Evolutionary conservation across 1,140 invertebrate species (phyloP).

Genomic region (Bombus ignitus): DNA sequence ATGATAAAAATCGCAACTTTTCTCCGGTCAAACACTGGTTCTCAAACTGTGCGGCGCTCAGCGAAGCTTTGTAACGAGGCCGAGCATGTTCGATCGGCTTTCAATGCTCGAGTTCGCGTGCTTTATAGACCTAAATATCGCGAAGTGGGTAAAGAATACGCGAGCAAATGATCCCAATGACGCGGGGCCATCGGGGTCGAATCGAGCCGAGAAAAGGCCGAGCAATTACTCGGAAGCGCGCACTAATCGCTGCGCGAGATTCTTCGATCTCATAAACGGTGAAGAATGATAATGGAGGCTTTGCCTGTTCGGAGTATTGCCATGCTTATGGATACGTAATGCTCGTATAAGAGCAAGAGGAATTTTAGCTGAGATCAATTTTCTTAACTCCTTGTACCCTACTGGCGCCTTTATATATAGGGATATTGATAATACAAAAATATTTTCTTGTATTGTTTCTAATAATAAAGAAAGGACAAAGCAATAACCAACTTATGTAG

Average conservation of each 20-base stretch:
- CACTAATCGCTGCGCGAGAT: background rate
- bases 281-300: background rate
- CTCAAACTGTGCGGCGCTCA: no score
- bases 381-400: no score
- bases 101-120: constrained; percentile 39
- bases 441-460: no score
- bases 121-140: constrained; percentile 45
- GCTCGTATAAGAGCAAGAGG: background rate
- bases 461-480: no score
- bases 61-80: constrained; percentile 55
- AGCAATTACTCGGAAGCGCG: constrained; percentile 16
- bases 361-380: background rate
- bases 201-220: constrained; percentile 13
- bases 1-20: no score
- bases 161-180: background rate
- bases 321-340: background rate
- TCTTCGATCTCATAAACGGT: background rate
- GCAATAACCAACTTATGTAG: no score
- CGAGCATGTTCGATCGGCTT: constrained; percentile 63
- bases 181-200: background rate
- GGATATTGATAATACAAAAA: background rate
- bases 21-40: no score
- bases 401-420: background rate
- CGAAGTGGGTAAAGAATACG: constrained; percentile 52
- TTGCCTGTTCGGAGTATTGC: no score